Percentiles rank a stretch among this genome's conserved stretches.
Conservation (phyloP, 1,140 invertebrate species). For the Macrobrachium rosenbergii region DNA sequence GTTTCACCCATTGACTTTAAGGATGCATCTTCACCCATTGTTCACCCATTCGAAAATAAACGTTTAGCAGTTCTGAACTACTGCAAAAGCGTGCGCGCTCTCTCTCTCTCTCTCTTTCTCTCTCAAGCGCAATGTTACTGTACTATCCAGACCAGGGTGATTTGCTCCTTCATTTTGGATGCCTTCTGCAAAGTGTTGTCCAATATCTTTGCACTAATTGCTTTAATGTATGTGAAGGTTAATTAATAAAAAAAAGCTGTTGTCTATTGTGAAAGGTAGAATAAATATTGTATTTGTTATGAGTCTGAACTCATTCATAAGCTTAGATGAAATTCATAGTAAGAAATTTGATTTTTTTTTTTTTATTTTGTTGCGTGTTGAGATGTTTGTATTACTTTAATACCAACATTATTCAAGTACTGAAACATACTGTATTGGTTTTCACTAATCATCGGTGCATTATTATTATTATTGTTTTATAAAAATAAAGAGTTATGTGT, state of each 20-base stretch:
- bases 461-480: constrained; percentile 51
- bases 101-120: constrained; percentile 14
- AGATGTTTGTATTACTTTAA: constrained; percentile 44
- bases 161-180: constrained; percentile 45
- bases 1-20: too few species aligned
- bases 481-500: constrained; percentile 51
- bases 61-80: too few species aligned
- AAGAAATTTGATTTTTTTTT: constrained; percentile 44
- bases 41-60: too few species aligned
- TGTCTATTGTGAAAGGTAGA: constrained; percentile 62
- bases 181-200: constrained; percentile 53
- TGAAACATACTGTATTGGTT: too few species aligned
- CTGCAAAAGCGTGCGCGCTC: background rate
- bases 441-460: constrained; percentile 19
- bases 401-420: too few species aligned
- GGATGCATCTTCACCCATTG: too few species aligned
- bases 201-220: constrained; percentile 61
- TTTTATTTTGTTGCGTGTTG: constrained; percentile 48
- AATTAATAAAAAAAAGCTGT: constrained; percentile 33
- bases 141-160: background rate
- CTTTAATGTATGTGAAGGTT: constrained; percentile 62
- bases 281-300: constrained; percentile 60
- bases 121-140: background rate
- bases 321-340: constrained; percentile 33
- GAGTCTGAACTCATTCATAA: constrained; percentile 54